Percentiles rank a stretch among this genome's conserved stretches.
These are phyloP conservation scores for Ammodytes marinus DNA, from an alignment of 2,113 vertebrate genomes.

Conservation along the genomic window DNA sequence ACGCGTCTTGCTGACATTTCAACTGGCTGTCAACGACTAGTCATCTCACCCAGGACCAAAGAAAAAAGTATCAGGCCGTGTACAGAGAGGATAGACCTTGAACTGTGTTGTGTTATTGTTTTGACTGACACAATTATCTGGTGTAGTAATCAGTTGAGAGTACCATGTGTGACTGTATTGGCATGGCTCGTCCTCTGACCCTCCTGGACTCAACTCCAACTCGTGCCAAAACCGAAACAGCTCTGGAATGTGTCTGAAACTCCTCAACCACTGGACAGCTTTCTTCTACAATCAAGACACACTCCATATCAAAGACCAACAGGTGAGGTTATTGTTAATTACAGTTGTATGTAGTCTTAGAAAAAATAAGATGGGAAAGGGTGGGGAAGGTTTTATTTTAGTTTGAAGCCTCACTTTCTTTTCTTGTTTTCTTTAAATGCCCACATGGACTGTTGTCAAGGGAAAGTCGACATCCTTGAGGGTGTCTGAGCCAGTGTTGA, in stretches of 20 bases:
- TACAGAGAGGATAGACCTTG: background rate
- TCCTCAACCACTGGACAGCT: conserved; percentile 31
- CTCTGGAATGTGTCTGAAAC: conserved; percentile 53
- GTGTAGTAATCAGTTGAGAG: background rate
- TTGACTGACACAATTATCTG: background rate
- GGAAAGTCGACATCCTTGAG: background rate
- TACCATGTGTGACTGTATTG: conserved; percentile 16
- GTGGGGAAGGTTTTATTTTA: background rate
- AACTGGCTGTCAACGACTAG: conserved; percentile 17
- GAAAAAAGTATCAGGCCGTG: background rate
- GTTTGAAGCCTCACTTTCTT: background rate
- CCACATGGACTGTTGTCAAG: conserved; percentile 10
- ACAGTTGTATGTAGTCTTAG: background rate
- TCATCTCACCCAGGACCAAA: conserved; percentile 5
- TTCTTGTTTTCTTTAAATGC: background rate
- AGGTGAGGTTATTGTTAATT: conserved; percentile 59
- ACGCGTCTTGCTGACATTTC: conserved; percentile 38
- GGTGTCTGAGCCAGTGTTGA: background rate
- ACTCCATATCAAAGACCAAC: conserved; percentile 11
- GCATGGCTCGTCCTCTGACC: conserved; percentile 19
- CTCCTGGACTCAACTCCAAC: conserved; percentile 17
- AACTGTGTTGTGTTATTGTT: background rate
- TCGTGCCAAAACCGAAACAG: conserved; percentile 12
- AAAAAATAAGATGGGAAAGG: too few species aligned
- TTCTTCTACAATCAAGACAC: conserved; percentile 21